Percentiles rank a stretch among this genome's conserved stretches.
These are phyloP conservation scores for Euzetes globulus DNA, from an alignment of 2,888 invertebrate species.

Conservation along the genomic window DNA sequence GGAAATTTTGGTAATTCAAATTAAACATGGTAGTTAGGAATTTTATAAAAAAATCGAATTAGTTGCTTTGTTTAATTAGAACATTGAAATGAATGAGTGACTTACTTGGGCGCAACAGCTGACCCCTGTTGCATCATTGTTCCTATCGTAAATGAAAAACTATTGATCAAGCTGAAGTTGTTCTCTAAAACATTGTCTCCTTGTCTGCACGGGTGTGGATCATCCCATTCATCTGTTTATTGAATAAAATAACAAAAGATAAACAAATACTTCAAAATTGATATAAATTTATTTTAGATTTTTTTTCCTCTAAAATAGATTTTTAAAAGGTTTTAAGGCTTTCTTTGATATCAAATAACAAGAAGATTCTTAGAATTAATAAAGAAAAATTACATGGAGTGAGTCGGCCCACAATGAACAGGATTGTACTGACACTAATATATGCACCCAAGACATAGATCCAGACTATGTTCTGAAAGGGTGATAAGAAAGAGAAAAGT, in stretches of 20 bases:
- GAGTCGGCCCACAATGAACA: slow-evolving; percentile 53
- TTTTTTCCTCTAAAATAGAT: not conserved
- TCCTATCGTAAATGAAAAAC: slow-evolving; percentile 95
- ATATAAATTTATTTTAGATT: not conserved
- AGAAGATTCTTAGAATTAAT: not conserved
- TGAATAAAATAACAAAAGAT: not conserved
- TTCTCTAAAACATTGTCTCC: slow-evolving; percentile 68
- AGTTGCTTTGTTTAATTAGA: too few relatives aligned
- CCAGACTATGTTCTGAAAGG: slow-evolving; percentile 79
- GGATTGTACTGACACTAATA: slow-evolving; percentile 66
- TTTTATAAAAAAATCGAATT: too few relatives aligned
- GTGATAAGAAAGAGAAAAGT: slow-evolving; percentile 82
- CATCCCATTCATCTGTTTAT: slow-evolving; percentile 46
- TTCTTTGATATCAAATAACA: not conserved
- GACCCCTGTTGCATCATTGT: slow-evolving; percentile 92
- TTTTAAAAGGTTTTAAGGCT: too few relatives aligned
- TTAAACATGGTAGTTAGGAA: not conserved
- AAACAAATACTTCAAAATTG: not conserved
- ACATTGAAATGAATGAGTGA: too few relatives aligned
- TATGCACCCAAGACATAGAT: slow-evolving; percentile 71
- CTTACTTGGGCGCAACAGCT: slow-evolving; percentile 90
- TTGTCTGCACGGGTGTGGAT: slow-evolving; percentile 62
- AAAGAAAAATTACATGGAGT: slow-evolving; percentile 51
- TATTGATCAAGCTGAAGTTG: slow-evolving; percentile 84
- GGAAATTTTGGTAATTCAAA: slow-evolving; percentile 41